phyloP scores from a whole-genome alignment of 1,140 invertebrate species.

The Mylabris phalerata region DNA sequence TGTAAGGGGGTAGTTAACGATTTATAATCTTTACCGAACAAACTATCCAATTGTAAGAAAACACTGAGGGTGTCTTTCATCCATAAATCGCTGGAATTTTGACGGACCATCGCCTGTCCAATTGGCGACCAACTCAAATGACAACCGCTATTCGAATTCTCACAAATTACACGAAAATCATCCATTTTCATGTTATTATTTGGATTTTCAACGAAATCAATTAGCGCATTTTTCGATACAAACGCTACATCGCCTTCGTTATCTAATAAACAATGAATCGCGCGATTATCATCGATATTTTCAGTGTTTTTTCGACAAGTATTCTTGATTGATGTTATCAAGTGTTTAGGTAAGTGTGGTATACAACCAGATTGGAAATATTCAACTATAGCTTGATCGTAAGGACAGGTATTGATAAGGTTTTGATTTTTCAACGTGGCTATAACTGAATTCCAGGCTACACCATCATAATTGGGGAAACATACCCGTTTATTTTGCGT shows the following conservation, averaged over 20 bases:
- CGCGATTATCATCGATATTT: conserved; percentile 50
- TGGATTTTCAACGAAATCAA: conserved; percentile 3
- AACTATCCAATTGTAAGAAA: conserved; percentile 56
- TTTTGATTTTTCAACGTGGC: conserved; percentile 49
- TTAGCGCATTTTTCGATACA: conserved; percentile 61
- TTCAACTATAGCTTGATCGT: conserved; percentile 42
- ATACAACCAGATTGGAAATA: conserved; percentile 61
- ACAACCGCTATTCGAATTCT: conserved; percentile 51
- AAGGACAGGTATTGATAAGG: conserved; percentile 42
- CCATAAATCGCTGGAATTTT: conserved; percentile 48
- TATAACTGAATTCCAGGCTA: conserved; percentile 57
- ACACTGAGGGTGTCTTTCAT: conserved; percentile 58
- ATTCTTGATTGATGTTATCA: conserved; percentile 19
- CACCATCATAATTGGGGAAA: conserved; percentile 58
- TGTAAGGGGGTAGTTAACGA: conserved; percentile 54
- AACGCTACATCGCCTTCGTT: conserved; percentile 80
- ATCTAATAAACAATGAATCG: conserved; percentile 74
- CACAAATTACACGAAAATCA: conserved; percentile 43
- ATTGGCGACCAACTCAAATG: conserved; percentile 64
- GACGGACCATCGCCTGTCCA: conserved; percentile 53
- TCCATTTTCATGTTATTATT: conserved; percentile 1
- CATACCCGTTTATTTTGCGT: conserved; percentile 62
- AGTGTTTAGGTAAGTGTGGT: conserved; percentile 39
- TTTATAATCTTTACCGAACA: conserved; percentile 58
- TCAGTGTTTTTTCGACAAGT: not conserved